Percentiles rank a stretch among this genome's conserved stretches.
Conservation (phyloP, 2,797 vertebrate species). For the Eulemur albifrons region DNA sequence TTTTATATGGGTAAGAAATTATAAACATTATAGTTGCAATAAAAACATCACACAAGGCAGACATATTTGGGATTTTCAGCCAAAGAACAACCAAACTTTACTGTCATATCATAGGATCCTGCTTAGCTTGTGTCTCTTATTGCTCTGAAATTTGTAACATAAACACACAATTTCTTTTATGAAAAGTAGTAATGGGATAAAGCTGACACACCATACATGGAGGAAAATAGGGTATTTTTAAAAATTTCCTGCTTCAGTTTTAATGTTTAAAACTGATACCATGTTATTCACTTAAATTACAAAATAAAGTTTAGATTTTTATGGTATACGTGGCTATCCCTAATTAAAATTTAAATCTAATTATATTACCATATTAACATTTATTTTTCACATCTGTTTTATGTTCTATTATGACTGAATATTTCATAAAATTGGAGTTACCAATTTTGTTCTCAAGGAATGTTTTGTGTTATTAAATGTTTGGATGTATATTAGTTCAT, state of each 20-base stretch:
- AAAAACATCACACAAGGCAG: neutral
- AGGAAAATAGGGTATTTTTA: neutral
- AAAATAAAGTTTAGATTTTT: neutral
- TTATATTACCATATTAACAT: neutral
- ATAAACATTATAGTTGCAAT: neutral
- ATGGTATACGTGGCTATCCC: neutral
- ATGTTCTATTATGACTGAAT: neutral
- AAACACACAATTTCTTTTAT: neutral
- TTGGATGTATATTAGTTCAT: neutral
- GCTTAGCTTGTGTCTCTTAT: neutral
- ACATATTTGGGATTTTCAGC: neutral
- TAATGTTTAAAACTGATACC: neutral
- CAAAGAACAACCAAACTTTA: neutral
- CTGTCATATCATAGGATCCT: neutral
- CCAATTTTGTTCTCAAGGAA: neutral
- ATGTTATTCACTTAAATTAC: neutral
- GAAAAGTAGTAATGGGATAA: neutral
- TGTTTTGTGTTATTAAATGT: neutral
- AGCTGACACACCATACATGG: neutral
- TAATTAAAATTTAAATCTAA: neutral
- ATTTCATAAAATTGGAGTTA: conserved; percentile 11
- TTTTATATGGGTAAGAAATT: neutral
- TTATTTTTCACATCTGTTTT: neutral
- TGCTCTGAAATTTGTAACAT: neutral
- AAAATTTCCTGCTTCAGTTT: neutral